Evolutionary conservation across 2,888 invertebrate species (phyloP).

Genomic region (Antheraea assamensis): DNA sequence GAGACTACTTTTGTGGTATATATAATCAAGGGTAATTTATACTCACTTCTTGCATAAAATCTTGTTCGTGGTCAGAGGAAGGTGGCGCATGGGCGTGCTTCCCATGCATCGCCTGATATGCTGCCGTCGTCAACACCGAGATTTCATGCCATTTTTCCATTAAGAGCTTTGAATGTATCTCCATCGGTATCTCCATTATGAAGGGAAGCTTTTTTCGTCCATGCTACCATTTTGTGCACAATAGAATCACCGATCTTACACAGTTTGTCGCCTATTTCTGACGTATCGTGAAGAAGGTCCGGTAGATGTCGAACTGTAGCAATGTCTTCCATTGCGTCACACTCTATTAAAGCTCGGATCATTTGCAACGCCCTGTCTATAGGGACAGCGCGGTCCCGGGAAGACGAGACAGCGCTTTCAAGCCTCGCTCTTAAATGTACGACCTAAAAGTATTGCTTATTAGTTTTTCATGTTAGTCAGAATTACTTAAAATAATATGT

Average conservation of each 20-base stretch:
- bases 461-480: conserved; percentile 8
- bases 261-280: conserved; percentile 94
- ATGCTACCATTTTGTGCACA: conserved; percentile 98
- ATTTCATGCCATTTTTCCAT: conserved; percentile 99
- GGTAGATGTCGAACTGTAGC: conserved; percentile 96
- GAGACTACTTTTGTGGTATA: neutral
- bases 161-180: conserved; percentile 96
- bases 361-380: conserved; percentile 92
- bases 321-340: conserved; percentile 98
- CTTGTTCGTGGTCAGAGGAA: conserved; percentile 84
- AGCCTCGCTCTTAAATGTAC: conserved; percentile 93
- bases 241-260: conserved; percentile 99
- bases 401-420: conserved; percentile 94
- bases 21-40: conserved; percentile 10
- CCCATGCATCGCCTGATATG: conserved; percentile 95
- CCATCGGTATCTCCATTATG: conserved; percentile 97
- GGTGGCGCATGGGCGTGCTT: conserved; percentile 74
- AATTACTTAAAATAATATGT: neutral
- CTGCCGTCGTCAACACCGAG: conserved; percentile 95
- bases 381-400: conserved; percentile 90
- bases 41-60: conserved; percentile 92
- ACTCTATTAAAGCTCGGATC: conserved; percentile 96
- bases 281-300: conserved; percentile 94
- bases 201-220: conserved; percentile 99
- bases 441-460: conserved; percentile 65